phyloP scores from a whole-genome alignment of 2,888 invertebrate genomes.

The Thymelicus lineola region DNA sequence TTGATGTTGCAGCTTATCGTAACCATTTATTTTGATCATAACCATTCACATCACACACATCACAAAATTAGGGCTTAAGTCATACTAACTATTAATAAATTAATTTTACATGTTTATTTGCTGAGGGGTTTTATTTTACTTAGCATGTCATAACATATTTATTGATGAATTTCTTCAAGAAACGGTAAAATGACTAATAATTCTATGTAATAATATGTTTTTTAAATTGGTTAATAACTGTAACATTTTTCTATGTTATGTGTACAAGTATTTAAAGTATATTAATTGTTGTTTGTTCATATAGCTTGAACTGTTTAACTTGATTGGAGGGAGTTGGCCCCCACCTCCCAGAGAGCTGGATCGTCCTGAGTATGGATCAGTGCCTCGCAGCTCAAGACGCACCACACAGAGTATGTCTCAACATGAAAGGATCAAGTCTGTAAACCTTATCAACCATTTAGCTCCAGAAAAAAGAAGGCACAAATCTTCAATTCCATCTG shows the following conservation, averaged over 20 bases:
- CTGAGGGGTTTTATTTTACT: not conserved
- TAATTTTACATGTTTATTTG: not conserved
- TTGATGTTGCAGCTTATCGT: constrained; percentile 1
- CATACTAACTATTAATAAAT: not conserved
- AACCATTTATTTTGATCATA: not conserved
- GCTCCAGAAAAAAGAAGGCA: constrained; percentile 69
- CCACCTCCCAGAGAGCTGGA: constrained; percentile 71
- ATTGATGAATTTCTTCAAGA: not conserved
- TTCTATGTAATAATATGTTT: not conserved
- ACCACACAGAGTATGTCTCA: constrained; percentile 73
- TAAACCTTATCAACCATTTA: constrained; percentile 85
- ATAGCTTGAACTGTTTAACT: constrained; percentile 73
- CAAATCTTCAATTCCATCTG: constrained; percentile 53
- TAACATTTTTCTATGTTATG: not conserved
- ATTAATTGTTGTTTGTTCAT: constrained; percentile 41
- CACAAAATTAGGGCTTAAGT: constrained; percentile 1
- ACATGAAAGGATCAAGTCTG: constrained; percentile 84
- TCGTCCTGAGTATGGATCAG: constrained; percentile 68
- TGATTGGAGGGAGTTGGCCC: constrained; percentile 81
- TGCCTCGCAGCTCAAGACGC: constrained; percentile 56
- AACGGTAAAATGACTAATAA: not conserved
- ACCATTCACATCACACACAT: not conserved
- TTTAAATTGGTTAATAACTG: not conserved
- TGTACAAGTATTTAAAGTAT: not conserved
- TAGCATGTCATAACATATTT: not conserved